Percentiles rank a stretch among this genome's conserved stretches.
Evolutionary conservation across 2,797 vertebrate genomes (phyloP).

Genomic region (Tapirus indicus): DNA sequence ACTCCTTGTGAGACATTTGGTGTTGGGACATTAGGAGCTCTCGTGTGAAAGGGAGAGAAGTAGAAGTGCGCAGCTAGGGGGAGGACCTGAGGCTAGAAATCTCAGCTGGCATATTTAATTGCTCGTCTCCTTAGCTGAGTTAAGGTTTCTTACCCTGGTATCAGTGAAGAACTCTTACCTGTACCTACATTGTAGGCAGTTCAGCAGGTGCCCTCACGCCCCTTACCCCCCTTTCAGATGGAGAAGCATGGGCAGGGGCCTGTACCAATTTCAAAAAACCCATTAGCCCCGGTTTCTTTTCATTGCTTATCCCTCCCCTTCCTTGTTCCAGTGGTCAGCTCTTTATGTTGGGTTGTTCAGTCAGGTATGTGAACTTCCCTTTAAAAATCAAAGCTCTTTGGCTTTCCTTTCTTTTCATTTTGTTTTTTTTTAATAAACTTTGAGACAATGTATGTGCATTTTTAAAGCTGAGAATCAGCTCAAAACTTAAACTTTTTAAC

Average conservation of each 20-base stretch:
- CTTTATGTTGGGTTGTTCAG: not conserved
- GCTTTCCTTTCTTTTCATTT: not conserved
- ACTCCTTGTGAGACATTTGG: not conserved
- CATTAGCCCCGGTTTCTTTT: not conserved
- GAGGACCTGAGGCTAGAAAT: not conserved
- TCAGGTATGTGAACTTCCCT: not conserved
- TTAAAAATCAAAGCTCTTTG: conserved; percentile 20
- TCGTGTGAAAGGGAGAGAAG: not conserved
- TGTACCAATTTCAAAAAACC: not conserved
- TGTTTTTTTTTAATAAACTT: not conserved
- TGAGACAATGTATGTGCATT: not conserved
- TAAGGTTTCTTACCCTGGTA: not conserved
- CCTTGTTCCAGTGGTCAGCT: not conserved
- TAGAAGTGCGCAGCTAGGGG: not conserved
- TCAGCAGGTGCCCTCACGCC: not conserved
- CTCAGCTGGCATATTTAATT: not conserved
- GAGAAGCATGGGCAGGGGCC: not conserved
- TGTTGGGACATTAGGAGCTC: not conserved
- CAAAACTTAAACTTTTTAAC: conserved; percentile 1
- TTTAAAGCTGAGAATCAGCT: not conserved
- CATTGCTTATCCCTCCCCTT: not conserved
- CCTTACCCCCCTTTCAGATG: not conserved
- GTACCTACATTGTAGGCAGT: not conserved
- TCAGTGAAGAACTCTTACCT: not conserved
- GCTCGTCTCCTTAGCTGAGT: not conserved